Base-by-base conservation (phyloP, 2,888 invertebrate species). In the Arctia plantaginis region DNA sequence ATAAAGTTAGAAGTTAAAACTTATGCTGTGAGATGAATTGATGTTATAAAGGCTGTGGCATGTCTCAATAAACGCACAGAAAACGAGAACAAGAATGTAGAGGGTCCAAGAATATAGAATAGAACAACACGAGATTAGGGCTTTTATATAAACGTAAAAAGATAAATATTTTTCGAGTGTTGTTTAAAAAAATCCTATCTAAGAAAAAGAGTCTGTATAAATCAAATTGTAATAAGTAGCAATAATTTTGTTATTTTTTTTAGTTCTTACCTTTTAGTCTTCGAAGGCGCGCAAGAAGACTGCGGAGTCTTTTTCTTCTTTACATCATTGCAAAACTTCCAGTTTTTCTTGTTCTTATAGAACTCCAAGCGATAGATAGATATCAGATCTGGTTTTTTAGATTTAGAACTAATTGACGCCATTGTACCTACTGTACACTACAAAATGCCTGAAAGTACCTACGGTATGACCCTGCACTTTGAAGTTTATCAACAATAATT, bases 291-390 rank as follows among this genome's bases (percentile, higher is more conserved):
- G 39, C 6, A 2, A 27, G 64, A 3, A 0, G 62, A 12, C 66
- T 55, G 20, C 30, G 18, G 23, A 23, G 12, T 1, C 30, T 47
- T 23, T n/a, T 27, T 35, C 33, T 27, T 35, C 41, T n/a, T 67
- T 13, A 41, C 67, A 4, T 71, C 71, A 71, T 67, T 71, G 47
- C 74, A 76, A 2, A 91, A 81, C 76, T 90, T 91, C 93, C 93
- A 93, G 39, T 89, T 90, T 33, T 89, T 90, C 74, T 92, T 88
- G 39, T 92, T 92, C 74, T 86, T 90, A 74, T 93, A 93, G 75
- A 93, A 93, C 72, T 93, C 91, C 3, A 93, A 85, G 23, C 87
- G 88, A 67, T 90, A 91, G 15, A 93, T 88, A 6, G 92, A 90
- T 39, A 86, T 41, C 41, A 74, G 27, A 23, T 74, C 74, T 3